Percentiles rank a stretch among this genome's conserved stretches.
phyloP scores from a whole-genome alignment of 2,797 vertebrate species.

The Vultur gryphus region DNA sequence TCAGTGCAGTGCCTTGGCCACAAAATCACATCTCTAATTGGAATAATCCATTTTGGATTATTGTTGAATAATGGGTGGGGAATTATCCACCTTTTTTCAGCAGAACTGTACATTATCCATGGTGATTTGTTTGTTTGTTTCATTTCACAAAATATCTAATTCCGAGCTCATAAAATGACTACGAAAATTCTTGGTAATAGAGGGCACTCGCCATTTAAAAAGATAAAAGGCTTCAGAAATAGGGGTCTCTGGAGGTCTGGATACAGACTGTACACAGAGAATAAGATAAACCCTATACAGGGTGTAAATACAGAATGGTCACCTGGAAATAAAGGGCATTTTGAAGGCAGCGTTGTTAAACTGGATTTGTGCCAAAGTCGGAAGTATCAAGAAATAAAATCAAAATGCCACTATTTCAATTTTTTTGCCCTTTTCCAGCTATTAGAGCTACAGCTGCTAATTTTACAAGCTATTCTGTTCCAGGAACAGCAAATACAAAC shows the following conservation, averaged over 20 bases:
- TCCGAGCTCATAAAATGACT: not conserved
- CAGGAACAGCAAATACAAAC: not conserved
- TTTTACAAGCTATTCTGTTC: conserved; percentile 13
- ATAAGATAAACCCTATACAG: not conserved
- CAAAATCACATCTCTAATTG: not conserved
- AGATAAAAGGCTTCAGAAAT: not conserved
- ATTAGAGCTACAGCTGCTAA: not conserved
- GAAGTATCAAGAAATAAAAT: not conserved
- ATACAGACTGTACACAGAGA: not conserved
- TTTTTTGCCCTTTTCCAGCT: not conserved
- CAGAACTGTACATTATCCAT: not conserved
- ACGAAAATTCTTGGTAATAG: not conserved
- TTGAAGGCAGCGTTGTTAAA: not conserved
- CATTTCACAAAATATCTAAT: not conserved
- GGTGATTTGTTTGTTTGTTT: not conserved
- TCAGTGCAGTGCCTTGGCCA: not conserved
- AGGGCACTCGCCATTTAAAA: not conserved
- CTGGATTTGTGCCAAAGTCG: not conserved
- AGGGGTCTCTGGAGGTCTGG: not conserved
- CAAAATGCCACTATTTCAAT: not conserved
- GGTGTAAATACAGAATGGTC: not conserved
- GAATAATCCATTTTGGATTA: not conserved
- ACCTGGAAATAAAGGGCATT: not conserved
- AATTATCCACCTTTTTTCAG: not conserved
- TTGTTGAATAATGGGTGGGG: not conserved